Base-by-base conservation (phyloP, 2,113 vertebrate genomes). In the Strigops habroptila region DNA sequence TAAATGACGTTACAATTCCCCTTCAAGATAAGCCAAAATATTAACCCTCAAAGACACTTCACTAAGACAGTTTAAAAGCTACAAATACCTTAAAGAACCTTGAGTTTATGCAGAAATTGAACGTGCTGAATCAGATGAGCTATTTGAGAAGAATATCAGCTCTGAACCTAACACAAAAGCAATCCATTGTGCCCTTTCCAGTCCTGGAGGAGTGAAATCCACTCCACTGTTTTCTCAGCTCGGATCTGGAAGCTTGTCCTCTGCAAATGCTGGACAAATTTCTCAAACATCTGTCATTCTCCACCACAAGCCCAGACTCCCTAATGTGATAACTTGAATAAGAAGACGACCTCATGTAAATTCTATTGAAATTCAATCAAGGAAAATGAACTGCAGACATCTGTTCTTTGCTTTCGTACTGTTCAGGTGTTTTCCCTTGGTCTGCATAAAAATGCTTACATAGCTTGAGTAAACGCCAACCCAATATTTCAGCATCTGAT, bases 321-420 rank as follows among this genome's bases (percentile, higher is more conserved):
- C 94, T 96, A 96, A 96, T 92, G 91, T 33, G 80, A 96, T 94
- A 96, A 95, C 86, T 75, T 94, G 63, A 95, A 97, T 93, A 92
- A 39, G 82, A 97, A 95, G 92, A 97, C 51, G 86, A 74, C 39
- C 51, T 74, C 84, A 92, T 97, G 94, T 83, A 97, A 97, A 96
- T 97, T 96, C 28, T 63, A 77, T 86, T 96, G 97, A 94, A 97
- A 97, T 96, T 82, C 89, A 97, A 86, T 97, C 81, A 95, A 95
- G 85, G 59, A 96, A 97, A 96, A 97, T 93, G 97, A 97, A 97
- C 91, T 93, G 62, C 86, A 97, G 91, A 86, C 96, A 96, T 96
- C 96, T 97, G 97, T 41, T 97, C 79, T 95, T 93, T 85, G 62
- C 76, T 92, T 70, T 74, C 30, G 49, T 79, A 76, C 74, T 71